Evolutionary conservation across 2,797 vertebrate genomes (phyloP), one percentile per base, ranked within the genome.

Genomic region (Microctenopoma steveboyesi): DNA sequence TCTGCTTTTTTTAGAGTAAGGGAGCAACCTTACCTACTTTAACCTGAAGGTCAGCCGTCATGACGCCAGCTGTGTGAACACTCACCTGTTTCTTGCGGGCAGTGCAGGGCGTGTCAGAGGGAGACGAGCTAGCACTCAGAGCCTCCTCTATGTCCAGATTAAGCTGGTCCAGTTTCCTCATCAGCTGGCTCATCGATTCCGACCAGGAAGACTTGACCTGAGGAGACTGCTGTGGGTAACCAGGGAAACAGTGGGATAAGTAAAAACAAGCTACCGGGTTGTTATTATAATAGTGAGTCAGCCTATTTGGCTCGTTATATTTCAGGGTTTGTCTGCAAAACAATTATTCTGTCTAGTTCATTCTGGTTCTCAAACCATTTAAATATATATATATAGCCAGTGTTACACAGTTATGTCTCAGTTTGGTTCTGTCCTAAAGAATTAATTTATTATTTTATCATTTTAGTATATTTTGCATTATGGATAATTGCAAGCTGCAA

Each of bases 61-160:
- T 35, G 42, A 57, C 72, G 18, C 61, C 74, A 77, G 53, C 7
- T 76, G 43, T 16, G 42, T 37, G 28, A 68, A 61, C 48, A 48
- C 91, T 94, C 83, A 94, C 93, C 91, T 87, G 84, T 53, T 93
- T 88, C 74, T 88, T 95, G 70, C 92, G 91, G 72, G 83, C 47
- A 45, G 86, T 84, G 82, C 83, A 85, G 72, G 94, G 94, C 5
- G 95, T 95, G 88, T 88, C 67, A 0, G 89, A 93, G 7, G 95
- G 94, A 62, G 95, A 96, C 55, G 95, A 93, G 71, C 85, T 78
- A 39, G 88, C 83, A 71, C 94, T 96, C 64, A 97, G 93, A 73
- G 95, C 95, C 76, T 96, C 96, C 82, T 96, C 94, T 70, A 97
- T 96, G 88, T 97, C 96, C 78, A 95, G 81, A 82, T 96, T 93